phyloP scores from a whole-genome alignment of 2,888 invertebrate genomes.

The Pyrrhia umbra region DNA sequence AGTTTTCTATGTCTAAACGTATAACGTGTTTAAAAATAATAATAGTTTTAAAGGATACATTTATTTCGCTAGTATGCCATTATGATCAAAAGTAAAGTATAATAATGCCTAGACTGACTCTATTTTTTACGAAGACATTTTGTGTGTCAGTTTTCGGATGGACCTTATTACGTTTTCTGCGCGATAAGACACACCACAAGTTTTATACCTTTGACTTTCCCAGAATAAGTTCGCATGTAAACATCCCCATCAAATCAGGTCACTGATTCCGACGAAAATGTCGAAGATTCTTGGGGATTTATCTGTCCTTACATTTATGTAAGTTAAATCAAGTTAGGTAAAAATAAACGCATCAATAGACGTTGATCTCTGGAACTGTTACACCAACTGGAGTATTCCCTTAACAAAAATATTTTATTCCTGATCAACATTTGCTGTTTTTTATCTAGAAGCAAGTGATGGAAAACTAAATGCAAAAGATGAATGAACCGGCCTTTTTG shows the following conservation, averaged over 20 bases:
- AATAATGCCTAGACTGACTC: conserved; percentile 2
- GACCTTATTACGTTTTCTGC: conserved; percentile 32
- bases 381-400: too few species aligned
- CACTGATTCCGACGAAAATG: conserved; percentile 28
- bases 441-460: too few species aligned
- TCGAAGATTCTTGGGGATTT: neutral
- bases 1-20: conserved; percentile 4
- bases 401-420: too few species aligned
- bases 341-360: neutral
- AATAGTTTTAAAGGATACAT: neutral
- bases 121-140: conserved; percentile 14
- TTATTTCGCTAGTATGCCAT: neutral
- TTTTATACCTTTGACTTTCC: conserved; percentile 45
- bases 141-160: conserved; percentile 21
- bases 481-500: neutral
- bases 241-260: conserved; percentile 46
- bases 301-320: neutral
- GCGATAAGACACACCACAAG: conserved; percentile 45
- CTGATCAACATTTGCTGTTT: too few species aligned
- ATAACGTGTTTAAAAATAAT: neutral
- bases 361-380: neutral
- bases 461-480: neutral
- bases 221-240: conserved; percentile 33
- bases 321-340: too few species aligned
- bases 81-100: neutral